Base-by-base conservation (phyloP, 2,113 vertebrate species). In the Planiliza haematocheilus region DNA sequence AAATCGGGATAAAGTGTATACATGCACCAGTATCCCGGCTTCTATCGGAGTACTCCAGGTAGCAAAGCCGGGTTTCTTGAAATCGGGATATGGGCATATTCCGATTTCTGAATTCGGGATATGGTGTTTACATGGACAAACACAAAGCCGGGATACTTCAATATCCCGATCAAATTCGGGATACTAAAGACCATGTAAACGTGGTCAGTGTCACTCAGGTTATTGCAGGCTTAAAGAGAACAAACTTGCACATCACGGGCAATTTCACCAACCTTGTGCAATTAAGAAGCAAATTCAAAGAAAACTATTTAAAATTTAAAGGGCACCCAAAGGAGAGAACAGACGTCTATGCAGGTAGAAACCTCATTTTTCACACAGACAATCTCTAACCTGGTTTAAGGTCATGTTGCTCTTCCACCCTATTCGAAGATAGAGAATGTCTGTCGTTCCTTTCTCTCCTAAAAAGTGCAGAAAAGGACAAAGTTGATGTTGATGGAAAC, bases 251-350 rank as follows among this genome's bases (percentile, higher is more conserved):
- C 30, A 48, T 4, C 4, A 6, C 64, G 55, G 50, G 55, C 16
- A 10, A 36, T 18, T 49, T 24, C 14, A 12, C 13, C n/a, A 43
- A 48, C 66, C 66, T 4, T 48, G 13, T 38, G 42, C 18, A 38
- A 57, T 69, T 48, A 49, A 51, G 41, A 69, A 18, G 39, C 43
- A 57, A 38, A 49, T 24, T 48, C 43, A 49, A 69, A 49, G 17
- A 38, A 49, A 58, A 69, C 46, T 10, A 48, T 58, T 69, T 58
- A 45, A 13, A 37, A 30, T 30, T 30, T 30, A 34, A 49, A 46
- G 41, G 10, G 42, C 21, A 46, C 21, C 41, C 34, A 69, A 58
- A 69, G 53, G 16, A 49, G 53, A 58, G 53, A 69, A 38, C 43
- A 30, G 43, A 24, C 10, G n/a, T 49, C 24, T 57, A 37, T 16